Percentiles rank a stretch among this genome's conserved stretches.
phyloP scores from a whole-genome alignment of 2,797 vertebrate genomes.

The Chromobotia macracanthus region DNA sequence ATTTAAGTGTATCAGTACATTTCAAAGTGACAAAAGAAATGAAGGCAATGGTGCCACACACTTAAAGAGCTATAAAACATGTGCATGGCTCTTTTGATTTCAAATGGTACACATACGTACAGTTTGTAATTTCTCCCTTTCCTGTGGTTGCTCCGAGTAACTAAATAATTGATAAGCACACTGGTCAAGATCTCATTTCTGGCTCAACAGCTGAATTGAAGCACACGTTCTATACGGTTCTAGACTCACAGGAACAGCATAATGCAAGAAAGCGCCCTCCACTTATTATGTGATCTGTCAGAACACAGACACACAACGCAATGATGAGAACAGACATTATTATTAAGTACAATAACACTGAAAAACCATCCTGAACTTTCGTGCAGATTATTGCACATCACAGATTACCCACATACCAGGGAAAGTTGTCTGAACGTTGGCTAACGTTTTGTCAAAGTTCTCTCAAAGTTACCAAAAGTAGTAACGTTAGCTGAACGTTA shows the following conservation, averaged over 20 bases:
- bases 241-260: conserved; percentile 11
- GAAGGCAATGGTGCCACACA: neutral
- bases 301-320: conserved; percentile 25
- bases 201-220: neutral
- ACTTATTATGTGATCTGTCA: conserved; percentile 45
- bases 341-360: neutral
- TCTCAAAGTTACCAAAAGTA: no score
- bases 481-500: no score
- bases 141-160: conserved; percentile 28
- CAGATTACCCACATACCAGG: neutral
- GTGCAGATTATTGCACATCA: neutral
- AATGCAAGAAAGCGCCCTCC: conserved; percentile 12
- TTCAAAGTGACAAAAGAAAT: neutral
- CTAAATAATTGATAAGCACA: conserved; percentile 37
- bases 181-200: conserved; percentile 42
- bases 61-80: neutral
- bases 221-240: conserved; percentile 29
- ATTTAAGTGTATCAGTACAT: neutral
- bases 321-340: neutral
- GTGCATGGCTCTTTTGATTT: neutral
- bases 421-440: no score
- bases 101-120: conserved; percentile 15
- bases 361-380: neutral
- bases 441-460: no score
- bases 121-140: conserved; percentile 32